Evolutionary conservation across 2,888 invertebrate genomes (phyloP).

Genomic region (Stratiomys singularior): DNA sequence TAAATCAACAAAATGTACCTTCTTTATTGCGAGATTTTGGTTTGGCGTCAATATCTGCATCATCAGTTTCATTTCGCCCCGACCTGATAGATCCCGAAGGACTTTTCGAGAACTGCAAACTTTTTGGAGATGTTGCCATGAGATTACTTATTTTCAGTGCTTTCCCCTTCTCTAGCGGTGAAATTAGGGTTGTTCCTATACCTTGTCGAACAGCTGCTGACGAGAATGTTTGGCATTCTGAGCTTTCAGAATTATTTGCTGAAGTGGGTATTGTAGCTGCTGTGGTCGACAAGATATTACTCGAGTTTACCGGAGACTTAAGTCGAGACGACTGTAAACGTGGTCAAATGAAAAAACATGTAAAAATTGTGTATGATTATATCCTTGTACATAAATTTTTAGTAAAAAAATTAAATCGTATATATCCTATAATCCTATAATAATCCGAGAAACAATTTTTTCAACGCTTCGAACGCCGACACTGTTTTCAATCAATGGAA

Average conservation of each 20-base stretch:
- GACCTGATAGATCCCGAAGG: slow-evolving; percentile 69
- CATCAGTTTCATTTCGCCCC: slow-evolving; percentile 65
- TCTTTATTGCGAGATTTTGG: slow-evolving; percentile 65
- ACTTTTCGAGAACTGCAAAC: slow-evolving; percentile 66
- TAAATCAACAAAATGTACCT: slow-evolving; percentile 56
- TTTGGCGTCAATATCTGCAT: slow-evolving; percentile 60
- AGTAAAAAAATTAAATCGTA: too few species aligned
- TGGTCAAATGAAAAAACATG: slow-evolving; percentile 53
- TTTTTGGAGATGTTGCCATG: slow-evolving; percentile 60
- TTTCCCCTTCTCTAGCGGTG: slow-evolving; percentile 62
- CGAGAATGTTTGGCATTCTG: slow-evolving; percentile 60
- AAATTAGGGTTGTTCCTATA: slow-evolving; percentile 62
- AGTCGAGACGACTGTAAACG: slow-evolving; percentile 57
- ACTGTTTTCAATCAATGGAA: too few species aligned
- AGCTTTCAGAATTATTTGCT: slow-evolving; percentile 53
- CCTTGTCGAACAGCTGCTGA: slow-evolving; percentile 64
- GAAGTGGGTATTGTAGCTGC: not conserved
- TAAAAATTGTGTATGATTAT: not conserved
- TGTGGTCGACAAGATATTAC: not conserved
- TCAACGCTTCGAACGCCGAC: too few species aligned
- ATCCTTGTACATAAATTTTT: too few species aligned
- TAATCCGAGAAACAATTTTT: too few species aligned
- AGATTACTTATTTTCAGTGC: slow-evolving; percentile 60
- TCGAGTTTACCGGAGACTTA: slow-evolving; percentile 54
- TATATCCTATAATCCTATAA: too few species aligned